Conservation (phyloP, 2,113 vertebrate species). For the Channa argus region DNA sequence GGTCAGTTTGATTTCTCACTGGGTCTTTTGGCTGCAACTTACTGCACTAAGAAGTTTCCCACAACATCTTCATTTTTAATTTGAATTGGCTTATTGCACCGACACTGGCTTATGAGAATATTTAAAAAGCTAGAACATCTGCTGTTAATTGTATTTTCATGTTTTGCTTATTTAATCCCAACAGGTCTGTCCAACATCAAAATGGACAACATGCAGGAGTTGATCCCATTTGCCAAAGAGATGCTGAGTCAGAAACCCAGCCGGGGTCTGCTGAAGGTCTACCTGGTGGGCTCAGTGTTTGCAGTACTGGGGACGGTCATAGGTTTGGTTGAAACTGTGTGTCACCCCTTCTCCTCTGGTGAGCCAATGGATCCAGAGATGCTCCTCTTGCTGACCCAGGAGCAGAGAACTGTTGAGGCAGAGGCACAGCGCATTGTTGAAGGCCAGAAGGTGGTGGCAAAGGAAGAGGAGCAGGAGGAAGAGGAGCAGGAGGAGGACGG, state of each 20-base stretch:
- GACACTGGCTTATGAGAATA: no score
- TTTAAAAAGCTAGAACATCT: no score
- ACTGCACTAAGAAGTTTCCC: no score
- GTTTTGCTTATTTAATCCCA: neutral
- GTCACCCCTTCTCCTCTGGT: slow-evolving; percentile 83
- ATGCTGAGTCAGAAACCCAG: slow-evolving; percentile 85
- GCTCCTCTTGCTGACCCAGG: slow-evolving; percentile 19
- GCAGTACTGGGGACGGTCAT: slow-evolving; percentile 86
- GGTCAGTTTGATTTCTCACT: no score
- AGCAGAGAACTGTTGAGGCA: slow-evolving; percentile 6
- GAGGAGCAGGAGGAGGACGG: slow-evolving; percentile 10
- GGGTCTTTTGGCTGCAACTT: no score
- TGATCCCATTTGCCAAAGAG: slow-evolving; percentile 89
- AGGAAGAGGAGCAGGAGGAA: slow-evolving; percentile 14
- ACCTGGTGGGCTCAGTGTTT: slow-evolving; percentile 88
- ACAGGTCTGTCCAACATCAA: neutral
- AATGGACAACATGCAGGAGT: slow-evolving; percentile 87
- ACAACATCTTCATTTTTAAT: no score
- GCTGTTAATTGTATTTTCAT: neutral
- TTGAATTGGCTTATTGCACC: no score
- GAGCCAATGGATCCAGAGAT: slow-evolving; percentile 69
- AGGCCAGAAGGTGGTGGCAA: slow-evolving; percentile 12
- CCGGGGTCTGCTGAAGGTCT: slow-evolving; percentile 87
- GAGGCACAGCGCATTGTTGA: slow-evolving; percentile 2
- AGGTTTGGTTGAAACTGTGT: slow-evolving; percentile 85